phyloP scores from a whole-genome alignment of 1,140 invertebrate species.

The Drosophila arawakana region DNA sequence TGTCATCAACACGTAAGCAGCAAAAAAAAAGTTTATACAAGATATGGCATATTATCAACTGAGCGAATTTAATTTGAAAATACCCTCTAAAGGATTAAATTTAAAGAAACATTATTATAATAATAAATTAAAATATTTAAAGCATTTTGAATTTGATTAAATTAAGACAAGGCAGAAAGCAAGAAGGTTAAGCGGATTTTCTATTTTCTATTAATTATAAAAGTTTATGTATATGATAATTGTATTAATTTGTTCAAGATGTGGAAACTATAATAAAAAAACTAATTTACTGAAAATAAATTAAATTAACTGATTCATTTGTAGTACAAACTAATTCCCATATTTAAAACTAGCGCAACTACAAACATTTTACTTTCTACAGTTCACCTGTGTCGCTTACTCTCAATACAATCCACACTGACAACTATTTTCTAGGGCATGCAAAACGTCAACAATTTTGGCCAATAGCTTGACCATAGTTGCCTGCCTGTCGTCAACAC shows the following conservation, averaged over 20 bases:
- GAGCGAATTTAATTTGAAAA: background rate
- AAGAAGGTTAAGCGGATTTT: too few relatives aligned
- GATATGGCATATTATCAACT: slow-evolving; percentile 1
- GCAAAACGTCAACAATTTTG: slow-evolving; percentile 44
- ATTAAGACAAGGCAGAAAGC: too few relatives aligned
- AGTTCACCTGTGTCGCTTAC: background rate
- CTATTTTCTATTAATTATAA: too few relatives aligned
- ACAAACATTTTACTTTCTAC: background rate
- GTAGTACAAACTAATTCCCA: too few relatives aligned
- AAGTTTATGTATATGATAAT: too few relatives aligned
- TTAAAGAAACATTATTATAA: too few relatives aligned
- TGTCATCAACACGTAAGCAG: slow-evolving; percentile 61
- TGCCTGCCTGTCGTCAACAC: slow-evolving; percentile 44
- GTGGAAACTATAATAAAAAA: too few relatives aligned
- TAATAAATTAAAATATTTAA: too few relatives aligned
- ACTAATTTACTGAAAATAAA: too few relatives aligned
- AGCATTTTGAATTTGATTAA: too few relatives aligned
- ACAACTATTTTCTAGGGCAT: slow-evolving; percentile 25
- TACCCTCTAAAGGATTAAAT: slow-evolving; percentile 15
- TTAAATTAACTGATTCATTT: too few relatives aligned
- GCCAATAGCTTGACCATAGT: slow-evolving; percentile 44
- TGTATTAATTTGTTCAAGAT: too few relatives aligned
- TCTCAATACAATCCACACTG: background rate
- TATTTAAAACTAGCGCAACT: background rate
- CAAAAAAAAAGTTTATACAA: slow-evolving; percentile 36